Base-by-base conservation (phyloP, 2,797 vertebrate genomes). In the Catamblyrhynchus diadema region DNA sequence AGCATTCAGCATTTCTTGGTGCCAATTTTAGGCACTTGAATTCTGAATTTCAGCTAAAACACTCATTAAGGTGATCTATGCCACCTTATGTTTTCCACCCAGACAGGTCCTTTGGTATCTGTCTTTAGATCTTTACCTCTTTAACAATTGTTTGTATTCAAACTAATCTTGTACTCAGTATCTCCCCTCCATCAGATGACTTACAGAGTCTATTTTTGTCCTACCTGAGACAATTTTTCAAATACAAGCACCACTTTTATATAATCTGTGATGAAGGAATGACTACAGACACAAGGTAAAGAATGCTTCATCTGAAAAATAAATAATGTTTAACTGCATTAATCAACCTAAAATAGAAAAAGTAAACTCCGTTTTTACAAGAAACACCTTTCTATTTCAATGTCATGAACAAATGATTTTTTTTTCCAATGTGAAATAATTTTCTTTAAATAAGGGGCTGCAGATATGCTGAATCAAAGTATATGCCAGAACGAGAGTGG, bases 21-120 rank as follows among this genome's bases (percentile, higher is more conserved):
- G 72, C 81, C 65, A 85, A n/a, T 62, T 83, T 86, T 78, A 92
- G 33, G 42, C 42, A 69, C 50, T 81, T 85, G 16, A 50, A 81
- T 95, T 92, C 72, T 51, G 79, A 83, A 91, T 82, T 92, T 87
- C 14, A 5, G 11, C 57, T 75, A 70, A 95, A 96, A 88, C 2
- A 3, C 28, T 94, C 81, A 94, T 93, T 95, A 83, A 91, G 92
- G 74, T 62, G 79, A 94, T 93, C 86, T 67, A 24, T 81, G 75
- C 48, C 50, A 44, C 65, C 69, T 93, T 93, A 87, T 87, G 90
- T 94, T 59, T 82, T 71, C 81, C 47, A 88, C 23, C 39, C 88
- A 94, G 84, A 69, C 75, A 89, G 82, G 33, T 94, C 77, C 54
- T 78, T 71, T 65, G 57, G 42, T 92, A 93, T 81, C 90, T 88